Base-by-base conservation (phyloP, 2,113 vertebrate species). In the Conger conger region DNA sequence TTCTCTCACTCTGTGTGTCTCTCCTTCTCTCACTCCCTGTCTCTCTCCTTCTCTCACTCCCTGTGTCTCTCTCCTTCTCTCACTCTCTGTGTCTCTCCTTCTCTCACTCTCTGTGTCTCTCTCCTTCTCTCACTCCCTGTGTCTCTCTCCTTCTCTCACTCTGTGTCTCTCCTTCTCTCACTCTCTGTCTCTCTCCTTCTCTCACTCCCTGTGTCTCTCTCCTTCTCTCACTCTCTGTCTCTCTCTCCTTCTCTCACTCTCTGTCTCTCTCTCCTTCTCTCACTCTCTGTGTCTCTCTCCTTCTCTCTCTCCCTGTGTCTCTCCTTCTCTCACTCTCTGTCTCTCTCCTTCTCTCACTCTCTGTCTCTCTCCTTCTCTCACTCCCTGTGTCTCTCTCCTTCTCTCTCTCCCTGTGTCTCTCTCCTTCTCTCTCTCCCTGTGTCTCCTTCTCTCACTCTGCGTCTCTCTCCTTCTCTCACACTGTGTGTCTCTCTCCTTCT, bases 351-450 rank as follows among this genome's bases (percentile, higher is more conserved):
- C n/a, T n/a, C n/a, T n/a, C n/a, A n/a, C n/a, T 42, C 40, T 42
- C 40, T 42, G 3, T 68, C 40, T 15, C 11, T 20, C 45, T 54
- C 17, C 4, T 81, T 82, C n/a, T 87, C 57, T 88, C 97, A 98
- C 86, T 99, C 98, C 73, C 98, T 99, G 93, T 96, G 97, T 97
- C 86, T 60, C n/a, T n/a, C n/a, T n/a, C n/a, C n/a, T n/a, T n/a
- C n/a, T n/a, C n/a, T n/a, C n/a, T n/a, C n/a, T 73, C 36, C 7
- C 45, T n/a, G n/a, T n/a, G n/a, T n/a, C n/a, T n/a, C 3, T 0
- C 15, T 0, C 30, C 68, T 23, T 18, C 27, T 73, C 35, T 27
- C 35, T 18, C 15, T 17, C 80, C 54, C 76, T 63, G 1, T 17
- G 20, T 42, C 76, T 40, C 13, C n/a, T n/a, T n/a, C n/a, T n/a